Evolutionary conservation across 1,140 invertebrate genomes (phyloP), one percentile per base, ranked within the genome.

Genomic region (Stegodyphus dumicola): DNA sequence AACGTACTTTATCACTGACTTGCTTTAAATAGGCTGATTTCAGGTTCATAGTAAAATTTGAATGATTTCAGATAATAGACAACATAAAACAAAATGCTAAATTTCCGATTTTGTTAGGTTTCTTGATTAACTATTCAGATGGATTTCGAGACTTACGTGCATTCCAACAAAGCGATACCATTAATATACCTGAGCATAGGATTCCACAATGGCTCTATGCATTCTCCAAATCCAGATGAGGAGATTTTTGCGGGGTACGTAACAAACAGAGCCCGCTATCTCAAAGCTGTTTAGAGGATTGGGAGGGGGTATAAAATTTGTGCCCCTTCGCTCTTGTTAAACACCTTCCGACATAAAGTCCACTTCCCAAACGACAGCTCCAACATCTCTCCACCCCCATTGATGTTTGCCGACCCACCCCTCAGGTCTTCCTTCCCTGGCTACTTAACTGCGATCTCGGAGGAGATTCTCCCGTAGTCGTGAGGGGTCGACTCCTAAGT

Each of bases 281-380:
- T 60, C 56, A 9, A 9, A 60, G 15, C 56, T 15, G 56, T 60
- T 60, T 60, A 60, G 56, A n/a, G 65, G 65, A 7, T 17, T 67
- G 65, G 2, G n/a, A 7, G 17, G 7, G 17, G n/a, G 17, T 9
- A 18, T 15, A 15, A 7, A 18, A 7, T 13, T 13, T n/a, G 15
- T n/a, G n/a, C 13, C 65, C 13, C 65, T 6, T 33, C 76, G 51
- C 73, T 52, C 81, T 85, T 85, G 81, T 85, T 85, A 85, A 85
- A 85, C 81, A 85, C 81, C 81, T 85, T 85, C 81, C 81, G 81
- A 85, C 81, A 85, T 85, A 85, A 85, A 85, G 81, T 85, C 81
- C 81, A 85, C 81, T 85, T 85, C 81, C 81, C 81, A 70, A 85
- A 85, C 81, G 81, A 85, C 79, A 75, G 71, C 71, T 66, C 79